phyloP scores from a whole-genome alignment of 1,140 invertebrate genomes.

The Anadara kagoshimensis region DNA sequence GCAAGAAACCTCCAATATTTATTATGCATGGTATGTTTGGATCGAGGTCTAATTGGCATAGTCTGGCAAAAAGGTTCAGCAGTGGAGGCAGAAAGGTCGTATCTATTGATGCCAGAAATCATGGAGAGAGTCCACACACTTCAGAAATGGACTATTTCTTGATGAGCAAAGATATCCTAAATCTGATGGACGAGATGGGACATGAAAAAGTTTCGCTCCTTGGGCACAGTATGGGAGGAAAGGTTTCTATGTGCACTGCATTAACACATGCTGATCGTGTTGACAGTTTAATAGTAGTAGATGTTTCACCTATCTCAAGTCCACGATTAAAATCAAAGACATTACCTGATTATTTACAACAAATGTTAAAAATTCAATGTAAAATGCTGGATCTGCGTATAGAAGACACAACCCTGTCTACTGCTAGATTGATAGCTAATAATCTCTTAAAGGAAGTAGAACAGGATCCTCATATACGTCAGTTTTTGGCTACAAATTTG shows the following conservation, averaged over 20 bases:
- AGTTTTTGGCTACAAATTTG: slow-evolving; percentile 87
- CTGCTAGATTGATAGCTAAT: slow-evolving; percentile 37
- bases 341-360: slow-evolving; percentile 20
- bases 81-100: slow-evolving; percentile 82
- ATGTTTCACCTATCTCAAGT: slow-evolving; percentile 86
- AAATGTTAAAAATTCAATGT: slow-evolving; percentile 29
- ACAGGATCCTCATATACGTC: slow-evolving; percentile 75
- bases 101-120: slow-evolving; percentile 90
- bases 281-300: slow-evolving; percentile 87
- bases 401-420: slow-evolving; percentile 15
- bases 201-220: slow-evolving; percentile 81
- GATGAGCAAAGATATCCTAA: slow-evolving; percentile 83
- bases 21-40: slow-evolving; percentile 91
- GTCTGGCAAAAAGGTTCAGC: slow-evolving; percentile 83
- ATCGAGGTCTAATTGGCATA: slow-evolving; percentile 89
- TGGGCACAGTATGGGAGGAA: slow-evolving; percentile 94
- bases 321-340: slow-evolving; percentile 75
- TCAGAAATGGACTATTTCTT: slow-evolving; percentile 81
- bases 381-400: slow-evolving; percentile 3
- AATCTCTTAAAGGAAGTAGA: slow-evolving; percentile 39
- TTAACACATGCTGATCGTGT: slow-evolving; percentile 84
- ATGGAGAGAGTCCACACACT: slow-evolving; percentile 90
- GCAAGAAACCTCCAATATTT: slow-evolving; percentile 79
- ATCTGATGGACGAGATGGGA: slow-evolving; percentile 79
- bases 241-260: slow-evolving; percentile 86